These are phyloP conservation scores for Chydorus sphaericus DNA, from an alignment of 2,888 invertebrate genomes.

Conservation along the genomic window DNA sequence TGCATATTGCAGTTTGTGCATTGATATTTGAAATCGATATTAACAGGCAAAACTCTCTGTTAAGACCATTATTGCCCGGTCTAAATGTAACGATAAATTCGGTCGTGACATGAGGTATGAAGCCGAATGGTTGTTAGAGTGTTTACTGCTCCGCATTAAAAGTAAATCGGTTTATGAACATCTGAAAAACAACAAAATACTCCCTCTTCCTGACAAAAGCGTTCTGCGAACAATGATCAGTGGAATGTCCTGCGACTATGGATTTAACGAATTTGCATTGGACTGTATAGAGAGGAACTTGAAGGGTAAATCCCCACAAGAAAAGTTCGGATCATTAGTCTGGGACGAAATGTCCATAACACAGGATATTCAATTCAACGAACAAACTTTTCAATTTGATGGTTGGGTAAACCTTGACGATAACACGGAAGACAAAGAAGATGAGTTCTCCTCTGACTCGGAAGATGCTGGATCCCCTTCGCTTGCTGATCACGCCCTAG, in stretches of 20 bases:
- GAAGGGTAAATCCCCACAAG: background rate
- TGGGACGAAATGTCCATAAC: background rate
- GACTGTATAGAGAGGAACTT: background rate
- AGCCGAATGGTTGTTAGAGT: too few species aligned
- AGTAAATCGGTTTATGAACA: too few species aligned
- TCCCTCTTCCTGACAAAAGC: background rate
- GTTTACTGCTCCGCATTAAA: too few species aligned
- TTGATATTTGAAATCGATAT: too few species aligned
- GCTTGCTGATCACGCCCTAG: background rate
- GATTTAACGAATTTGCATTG: background rate
- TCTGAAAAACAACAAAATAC: background rate
- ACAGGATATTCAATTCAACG: background rate
- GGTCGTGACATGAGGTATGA: too few species aligned
- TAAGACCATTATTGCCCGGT: too few species aligned
- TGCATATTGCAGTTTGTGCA: too few species aligned
- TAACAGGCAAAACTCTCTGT: too few species aligned
- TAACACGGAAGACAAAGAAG: background rate
- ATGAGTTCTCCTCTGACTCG: background rate
- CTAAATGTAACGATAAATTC: too few species aligned
- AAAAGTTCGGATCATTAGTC: background rate
- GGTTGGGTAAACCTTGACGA: background rate
- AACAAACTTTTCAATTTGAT: background rate
- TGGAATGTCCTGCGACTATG: background rate
- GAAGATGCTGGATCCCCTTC: background rate
- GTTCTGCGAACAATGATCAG: background rate